Evolutionary conservation across 2,888 invertebrate species (phyloP).

Genomic region (Taenaris catops): DNA sequence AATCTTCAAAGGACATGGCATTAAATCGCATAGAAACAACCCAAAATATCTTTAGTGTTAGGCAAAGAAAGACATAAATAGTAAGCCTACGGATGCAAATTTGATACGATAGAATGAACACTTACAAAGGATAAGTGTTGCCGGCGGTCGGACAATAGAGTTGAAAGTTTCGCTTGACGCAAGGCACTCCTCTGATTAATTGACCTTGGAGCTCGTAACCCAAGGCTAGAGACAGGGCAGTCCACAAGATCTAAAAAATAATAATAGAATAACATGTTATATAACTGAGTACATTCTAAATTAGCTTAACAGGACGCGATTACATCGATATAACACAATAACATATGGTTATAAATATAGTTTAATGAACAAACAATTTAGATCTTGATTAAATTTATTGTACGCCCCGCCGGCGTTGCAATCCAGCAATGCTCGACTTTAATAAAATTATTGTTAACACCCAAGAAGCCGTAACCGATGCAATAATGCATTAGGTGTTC

Average conservation of each 20-base stretch:
- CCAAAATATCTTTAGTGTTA: too few species aligned
- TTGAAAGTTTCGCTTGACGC: slow-evolving; percentile 93
- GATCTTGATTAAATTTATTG: too few species aligned
- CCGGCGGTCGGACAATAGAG: slow-evolving; percentile 95
- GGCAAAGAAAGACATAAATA: slow-evolving; percentile 13
- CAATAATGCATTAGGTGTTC: too few species aligned
- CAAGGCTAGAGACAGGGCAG: slow-evolving; percentile 91
- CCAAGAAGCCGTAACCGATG: too few species aligned
- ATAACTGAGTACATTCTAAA: slow-evolving; percentile 11
- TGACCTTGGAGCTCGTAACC: slow-evolving; percentile 93
- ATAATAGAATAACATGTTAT: slow-evolving; percentile 22
- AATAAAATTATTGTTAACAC: too few species aligned
- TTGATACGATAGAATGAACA: slow-evolving; percentile 30
- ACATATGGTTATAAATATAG: too few species aligned
- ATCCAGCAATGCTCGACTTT: too few species aligned
- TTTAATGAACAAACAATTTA: too few species aligned
- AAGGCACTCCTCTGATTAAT: slow-evolving; percentile 92
- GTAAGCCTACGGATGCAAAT: slow-evolving; percentile 20
- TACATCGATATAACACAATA: slow-evolving; percentile 14
- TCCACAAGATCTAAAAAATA: slow-evolving; percentile 91
- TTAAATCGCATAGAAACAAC: too few species aligned
- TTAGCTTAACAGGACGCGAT: slow-evolving; percentile 15
- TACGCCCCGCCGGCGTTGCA: too few species aligned
- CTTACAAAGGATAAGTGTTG: slow-evolving; percentile 94
- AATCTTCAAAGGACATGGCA: too few species aligned